Base-by-base conservation (phyloP, 2,797 vertebrate species). In the Borostomias antarcticus region DNA sequence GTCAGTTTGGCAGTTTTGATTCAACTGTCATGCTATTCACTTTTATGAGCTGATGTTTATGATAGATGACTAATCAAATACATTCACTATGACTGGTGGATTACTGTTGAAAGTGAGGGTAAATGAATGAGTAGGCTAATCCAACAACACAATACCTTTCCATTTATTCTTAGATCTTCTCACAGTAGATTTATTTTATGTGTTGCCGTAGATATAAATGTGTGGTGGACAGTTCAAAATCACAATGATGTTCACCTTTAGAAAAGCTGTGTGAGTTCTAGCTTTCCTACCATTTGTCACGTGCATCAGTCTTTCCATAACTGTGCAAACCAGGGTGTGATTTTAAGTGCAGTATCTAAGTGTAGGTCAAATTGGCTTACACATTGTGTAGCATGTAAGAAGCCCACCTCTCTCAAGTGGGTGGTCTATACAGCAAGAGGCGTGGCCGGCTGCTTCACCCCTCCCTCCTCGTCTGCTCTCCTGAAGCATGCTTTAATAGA, bases 401-500 rank as follows among this genome's bases (percentile, higher is more conserved):
- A 84, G 77, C 82, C 83, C 65, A 60, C 77, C 67, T 68, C 62
- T 47, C 76, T 81, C 62, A 58, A 86, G 83, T 89, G 87, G 88
- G 89, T 89, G 89, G 88, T 89, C 86, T 80, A 47, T 74, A 77
- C 73, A 84, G 76, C 61, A 53, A 71, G 74, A 85, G 90, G 89
- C 84, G 90, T 86, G 88, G 82, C 82, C 77, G 76, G 53, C 58
- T 65, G 68, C 69, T 78, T 72, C 61, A 80, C 72, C 77, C 82
- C 84, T 83, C 86, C 86, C 76, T 52, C 79, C 75, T 79, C 80
- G 67, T 64, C 82, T 78, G 29, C 48, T 69, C 79, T 82, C 86
- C 86, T 86, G 79, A 84, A 89, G 86, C 83, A 89, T 89, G 88
- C 86, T 90, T 89, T 91, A 90, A 91, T 91, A 89, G 88, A 89